Base-by-base conservation (phyloP, 2,888 invertebrate species). In the Trichopria drosophilae region DNA sequence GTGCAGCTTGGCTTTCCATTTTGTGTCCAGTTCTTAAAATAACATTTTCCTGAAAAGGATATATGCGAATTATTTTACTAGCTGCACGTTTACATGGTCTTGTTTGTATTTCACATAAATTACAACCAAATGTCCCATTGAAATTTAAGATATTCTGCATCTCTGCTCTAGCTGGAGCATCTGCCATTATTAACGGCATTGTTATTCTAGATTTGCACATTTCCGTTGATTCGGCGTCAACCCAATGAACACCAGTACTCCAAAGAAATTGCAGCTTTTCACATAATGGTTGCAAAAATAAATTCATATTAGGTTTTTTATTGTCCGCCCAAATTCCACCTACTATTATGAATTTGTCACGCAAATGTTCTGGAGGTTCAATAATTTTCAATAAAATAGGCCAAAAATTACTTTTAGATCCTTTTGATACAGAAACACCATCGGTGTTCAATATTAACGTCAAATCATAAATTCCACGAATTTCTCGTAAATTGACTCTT, bases 391-490 rank as follows among this genome's bases (percentile, higher is more conserved):
- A n/a, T n/a, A n/a, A n/a, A n/a, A n/a, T 15, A 13, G 49, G 53
- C 48, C 51, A 57, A 20, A 48, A 48, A 23, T 57, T 18, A 41
- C 45, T 41, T 9, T 29, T 47, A 2, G 46, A 32, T 48, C 45
- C 43, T 26, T 55, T 51, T 6, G 34, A 32, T 16, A 54, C 13
- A 34, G 47, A 34, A 18, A 58, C 23, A 16, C 53, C 58, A 40
- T 55, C 58, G 3, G 55, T 58, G 41, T 55, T 53, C 39, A 53
- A 48, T 28, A 59, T 49, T 18, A 55, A 41, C 6, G 53, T 36
- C 12, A 59, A 35, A 35, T 59, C 53, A 18, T 51, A 55, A 24
- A 37, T 7, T 2, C 18, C 2, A 26, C 52, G 37, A 18, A 40
- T 32, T 7, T 44, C 26, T 10, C 49, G 39, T n/a, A 28, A 2